Conservation (phyloP, 2,888 invertebrate genomes). For the Allacma fusca region DNA sequence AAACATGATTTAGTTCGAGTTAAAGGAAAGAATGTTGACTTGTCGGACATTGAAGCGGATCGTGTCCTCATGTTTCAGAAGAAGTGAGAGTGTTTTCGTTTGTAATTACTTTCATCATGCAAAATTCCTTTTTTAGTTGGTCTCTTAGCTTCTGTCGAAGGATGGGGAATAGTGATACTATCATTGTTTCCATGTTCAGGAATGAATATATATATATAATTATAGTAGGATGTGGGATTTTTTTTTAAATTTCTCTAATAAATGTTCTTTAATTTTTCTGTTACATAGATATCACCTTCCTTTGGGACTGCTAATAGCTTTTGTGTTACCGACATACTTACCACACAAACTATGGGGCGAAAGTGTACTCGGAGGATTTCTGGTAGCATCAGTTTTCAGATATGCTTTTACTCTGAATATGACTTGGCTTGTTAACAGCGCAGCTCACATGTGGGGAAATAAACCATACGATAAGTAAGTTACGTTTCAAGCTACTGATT, state of each 20-base stretch:
- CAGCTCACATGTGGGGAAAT: constrained; percentile 80
- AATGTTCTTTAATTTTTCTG: too few species aligned
- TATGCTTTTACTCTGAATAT: constrained; percentile 72
- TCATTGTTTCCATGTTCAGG: too few species aligned
- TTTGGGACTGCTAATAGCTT: constrained; percentile 65
- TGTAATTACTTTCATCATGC: neutral
- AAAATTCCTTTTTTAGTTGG: neutral
- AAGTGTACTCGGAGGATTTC: constrained; percentile 65
- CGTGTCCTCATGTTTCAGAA: constrained; percentile 87
- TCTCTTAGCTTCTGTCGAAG: too few species aligned
- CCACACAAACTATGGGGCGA: constrained; percentile 69
- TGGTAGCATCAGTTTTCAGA: constrained; percentile 65
- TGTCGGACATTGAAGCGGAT: constrained; percentile 83
- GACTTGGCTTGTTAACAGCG: constrained; percentile 85
- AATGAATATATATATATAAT: too few species aligned
- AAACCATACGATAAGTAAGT: constrained; percentile 74
- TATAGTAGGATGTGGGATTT: too few species aligned
- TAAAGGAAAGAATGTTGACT: constrained; percentile 85
- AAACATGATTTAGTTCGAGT: constrained; percentile 89
- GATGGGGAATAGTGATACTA: neutral
- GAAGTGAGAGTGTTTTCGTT: constrained; percentile 69
- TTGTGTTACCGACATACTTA: constrained; percentile 66
- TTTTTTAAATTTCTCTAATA: too few species aligned
- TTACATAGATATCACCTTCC: constrained; percentile 65
- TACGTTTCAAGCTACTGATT: neutral